Conservation (phyloP, 2,797 vertebrate genomes). For the Otolemur crassicaudatus region DNA sequence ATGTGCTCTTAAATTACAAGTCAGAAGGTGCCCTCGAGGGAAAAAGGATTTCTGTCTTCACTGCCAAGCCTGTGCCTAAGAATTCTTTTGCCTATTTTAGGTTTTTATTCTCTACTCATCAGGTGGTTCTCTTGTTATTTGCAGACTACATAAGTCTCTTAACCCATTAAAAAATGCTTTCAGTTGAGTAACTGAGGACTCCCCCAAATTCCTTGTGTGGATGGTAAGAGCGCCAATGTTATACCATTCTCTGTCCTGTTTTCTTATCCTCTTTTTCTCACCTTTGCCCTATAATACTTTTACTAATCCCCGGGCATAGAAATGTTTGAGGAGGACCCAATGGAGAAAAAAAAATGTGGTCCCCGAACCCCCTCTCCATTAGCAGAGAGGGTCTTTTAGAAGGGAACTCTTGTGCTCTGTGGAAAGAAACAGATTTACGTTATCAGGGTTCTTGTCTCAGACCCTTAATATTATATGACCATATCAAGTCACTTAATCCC, state of each 20-base stretch:
- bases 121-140: conserved; percentile 38
- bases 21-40: conserved; percentile 58
- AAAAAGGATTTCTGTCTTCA: conserved; percentile 66
- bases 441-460: not conserved
- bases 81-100: conserved; percentile 41
- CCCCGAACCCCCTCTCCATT: not conserved
- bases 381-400: not conserved
- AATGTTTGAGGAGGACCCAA: not conserved
- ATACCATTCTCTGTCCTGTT: not conserved
- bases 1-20: conserved; percentile 69
- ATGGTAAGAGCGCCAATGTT: not conserved
- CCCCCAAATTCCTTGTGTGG: not conserved
- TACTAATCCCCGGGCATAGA: not conserved
- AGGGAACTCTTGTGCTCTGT: not conserved
- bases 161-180: conserved; percentile 16
- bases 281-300: not conserved
- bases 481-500: not conserved
- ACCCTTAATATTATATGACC: not conserved
- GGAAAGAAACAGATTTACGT: not conserved
- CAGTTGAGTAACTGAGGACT: not conserved
- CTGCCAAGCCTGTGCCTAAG: conserved; percentile 44
- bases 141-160: not conserved
- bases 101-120: conserved; percentile 60
- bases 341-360: not conserved
- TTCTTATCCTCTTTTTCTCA: not conserved